A percentile compares a stretch with the other conserved stretches of the same genome.
phyloP scores from a whole-genome alignment of 2,113 vertebrate genomes.

The Otolemur garnettii region DNA sequence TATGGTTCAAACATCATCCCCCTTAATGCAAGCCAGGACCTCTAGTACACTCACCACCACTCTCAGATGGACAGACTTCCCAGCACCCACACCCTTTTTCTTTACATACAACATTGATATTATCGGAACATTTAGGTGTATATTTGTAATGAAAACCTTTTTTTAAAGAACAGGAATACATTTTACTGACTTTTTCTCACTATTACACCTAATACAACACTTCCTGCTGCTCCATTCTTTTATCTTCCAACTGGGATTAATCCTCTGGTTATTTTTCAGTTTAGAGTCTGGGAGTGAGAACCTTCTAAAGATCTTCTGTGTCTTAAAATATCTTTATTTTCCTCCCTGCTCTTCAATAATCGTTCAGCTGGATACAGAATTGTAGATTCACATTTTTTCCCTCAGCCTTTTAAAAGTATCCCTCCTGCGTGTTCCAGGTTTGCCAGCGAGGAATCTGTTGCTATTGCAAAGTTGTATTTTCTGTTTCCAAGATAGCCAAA shows the following conservation, averaged over 20 bases:
- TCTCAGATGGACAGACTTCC: not conserved
- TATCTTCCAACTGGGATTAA: not conserved
- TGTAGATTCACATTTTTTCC: not conserved
- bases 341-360: not conserved
- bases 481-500: not conserved
- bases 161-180: not conserved
- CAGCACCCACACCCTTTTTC: not conserved
- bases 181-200: not conserved
- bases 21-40: not conserved
- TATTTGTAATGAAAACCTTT: not conserved
- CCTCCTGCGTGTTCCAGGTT: not conserved
- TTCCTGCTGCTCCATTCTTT: not conserved
- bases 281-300: not conserved
- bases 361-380: not conserved
- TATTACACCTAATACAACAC: not conserved
- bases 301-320: not conserved
- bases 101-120: not conserved
- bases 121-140: not conserved
- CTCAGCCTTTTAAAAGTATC: not conserved
- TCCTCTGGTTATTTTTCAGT: not conserved
- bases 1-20: not conserved
- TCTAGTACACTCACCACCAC: not conserved
- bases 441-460: not conserved
- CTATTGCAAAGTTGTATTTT: constrained; percentile 7
- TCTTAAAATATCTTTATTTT: not conserved